A percentile compares a stretch with the other conserved stretches of the same genome.
Evolutionary conservation across 1,140 invertebrate genomes (phyloP).

Genomic region (Cherax destructor): DNA sequence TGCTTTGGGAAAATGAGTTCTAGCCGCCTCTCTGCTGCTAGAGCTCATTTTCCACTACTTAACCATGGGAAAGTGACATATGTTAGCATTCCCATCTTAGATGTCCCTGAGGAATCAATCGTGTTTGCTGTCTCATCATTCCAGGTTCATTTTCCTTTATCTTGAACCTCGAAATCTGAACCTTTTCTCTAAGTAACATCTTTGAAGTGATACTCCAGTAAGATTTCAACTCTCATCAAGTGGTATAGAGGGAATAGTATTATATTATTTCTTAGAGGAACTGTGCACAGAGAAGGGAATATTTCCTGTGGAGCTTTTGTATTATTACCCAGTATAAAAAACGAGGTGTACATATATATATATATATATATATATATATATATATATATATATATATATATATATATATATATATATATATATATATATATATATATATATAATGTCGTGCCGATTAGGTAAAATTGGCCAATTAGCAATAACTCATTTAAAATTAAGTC

Average conservation of each 20-base stretch:
- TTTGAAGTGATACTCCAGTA: constrained; percentile 28
- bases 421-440: constrained; percentile 55
- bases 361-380: constrained; percentile 9
- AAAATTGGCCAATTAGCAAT: no score
- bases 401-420: constrained; percentile 59
- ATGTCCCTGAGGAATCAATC: neutral
- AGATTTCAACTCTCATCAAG: constrained; percentile 14
- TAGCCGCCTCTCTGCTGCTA: no score
- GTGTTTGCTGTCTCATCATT: constrained; percentile 22
- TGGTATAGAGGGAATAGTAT: no score
- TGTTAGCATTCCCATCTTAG: no score
- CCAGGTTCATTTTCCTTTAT: constrained; percentile 32
- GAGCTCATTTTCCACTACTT: no score
- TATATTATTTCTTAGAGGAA: neutral
- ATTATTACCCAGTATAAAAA: no score
- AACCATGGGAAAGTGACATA: no score
- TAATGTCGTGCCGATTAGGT: no score
- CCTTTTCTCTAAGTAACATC: constrained; percentile 28
- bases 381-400: constrained; percentile 31
- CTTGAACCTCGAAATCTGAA: neutral
- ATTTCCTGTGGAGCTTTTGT: no score
- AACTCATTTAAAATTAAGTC: no score
- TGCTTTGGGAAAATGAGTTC: neutral
- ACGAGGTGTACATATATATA: neutral
- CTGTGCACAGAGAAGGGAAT: neutral